A percentile compares a stretch with the other conserved stretches of the same genome.
These are phyloP conservation scores for Hippocampus mohnikei DNA, from an alignment of 2,113 vertebrate species.

Conservation along the genomic window DNA sequence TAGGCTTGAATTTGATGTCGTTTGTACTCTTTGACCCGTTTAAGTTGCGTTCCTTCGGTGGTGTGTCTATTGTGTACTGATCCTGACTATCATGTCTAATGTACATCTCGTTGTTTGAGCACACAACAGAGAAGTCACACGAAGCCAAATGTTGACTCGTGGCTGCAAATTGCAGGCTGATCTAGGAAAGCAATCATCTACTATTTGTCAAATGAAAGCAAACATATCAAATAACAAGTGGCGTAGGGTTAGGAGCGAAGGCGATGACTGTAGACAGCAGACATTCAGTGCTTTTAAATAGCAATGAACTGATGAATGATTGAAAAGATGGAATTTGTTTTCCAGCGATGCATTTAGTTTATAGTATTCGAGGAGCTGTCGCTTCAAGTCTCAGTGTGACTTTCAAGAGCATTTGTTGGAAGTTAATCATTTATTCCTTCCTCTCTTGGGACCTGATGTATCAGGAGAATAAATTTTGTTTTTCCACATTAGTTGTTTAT, in stretches of 20 bases:
- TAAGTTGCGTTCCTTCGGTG: conserved; percentile 12
- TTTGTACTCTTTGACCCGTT: conserved; percentile 14
- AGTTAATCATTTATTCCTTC: too few relatives aligned
- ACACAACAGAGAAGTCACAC: neutral
- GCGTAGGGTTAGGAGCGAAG: neutral
- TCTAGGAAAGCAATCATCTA: neutral
- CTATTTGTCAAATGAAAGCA: neutral
- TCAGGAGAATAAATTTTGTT: too few relatives aligned
- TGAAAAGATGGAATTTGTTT: too few relatives aligned
- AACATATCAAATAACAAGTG: neutral
- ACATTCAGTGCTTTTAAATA: too few relatives aligned
- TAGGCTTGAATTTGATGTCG: conserved; percentile 25
- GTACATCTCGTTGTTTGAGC: neutral
- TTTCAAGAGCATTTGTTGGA: too few relatives aligned
- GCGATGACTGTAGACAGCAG: neutral
- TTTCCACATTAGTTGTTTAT: too few relatives aligned
- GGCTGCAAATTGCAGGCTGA: neutral
- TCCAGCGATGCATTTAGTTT: too few relatives aligned
- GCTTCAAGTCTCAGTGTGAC: too few relatives aligned
- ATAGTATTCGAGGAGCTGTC: too few relatives aligned
- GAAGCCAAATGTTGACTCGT: neutral
- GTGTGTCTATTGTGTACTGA: conserved; percentile 3
- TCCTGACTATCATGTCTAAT: neutral
- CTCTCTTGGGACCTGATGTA: too few relatives aligned
- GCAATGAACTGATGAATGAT: too few relatives aligned